Evolutionary conservation across 2,888 invertebrate species (phyloP), one percentile per base, ranked within the genome.

Genomic region (Pristionchus arcanus): DNA sequence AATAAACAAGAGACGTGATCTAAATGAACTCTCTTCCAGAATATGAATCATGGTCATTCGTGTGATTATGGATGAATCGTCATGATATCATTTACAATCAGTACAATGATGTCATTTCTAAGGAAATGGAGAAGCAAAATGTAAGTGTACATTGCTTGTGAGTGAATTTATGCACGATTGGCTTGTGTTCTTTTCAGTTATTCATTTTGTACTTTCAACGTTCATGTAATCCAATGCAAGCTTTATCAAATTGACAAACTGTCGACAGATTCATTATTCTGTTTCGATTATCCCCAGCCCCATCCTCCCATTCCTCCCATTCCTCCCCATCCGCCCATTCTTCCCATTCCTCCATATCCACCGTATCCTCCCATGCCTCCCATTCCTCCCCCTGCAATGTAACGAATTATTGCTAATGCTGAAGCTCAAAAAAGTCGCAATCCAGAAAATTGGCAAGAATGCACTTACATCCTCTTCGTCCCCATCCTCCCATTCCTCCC

Each of bases 341-440:
- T 11, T 21, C 63, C 63, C 59, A 59, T 59, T 9, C 59, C 59
- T 9, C 59, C 59, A 21, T 25, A 25, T 21, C 63, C 63, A n/a
- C 63, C 63, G 63, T 63, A 63, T 55, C 55, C 55, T 55, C 68
- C 68, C 31, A 31, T 68, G 1, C 68, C 74, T 74, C 74, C 74
- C 37, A 31, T 34, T 31, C 68, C 31, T 16, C 74, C 74, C 74
- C 74, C 74, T 74, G 74, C n/a, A 68, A 68, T 59, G 16, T 16
- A 9, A 59, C 59, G n/a, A 21, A 21, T 59, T 59, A 13, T 9
- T 13, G 3, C 15, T 59, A 3, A 42, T 42, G 42, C 5, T 42
- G 42, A 42, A 42, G 9, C 9, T 42, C 9, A 42, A 42, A 59
- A 21, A 59, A 59, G 15, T 2, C 19, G 19, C 25, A 25, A 59